Conservation (phyloP, 2,113 vertebrate genomes). For the Anas platyrhynchos region DNA sequence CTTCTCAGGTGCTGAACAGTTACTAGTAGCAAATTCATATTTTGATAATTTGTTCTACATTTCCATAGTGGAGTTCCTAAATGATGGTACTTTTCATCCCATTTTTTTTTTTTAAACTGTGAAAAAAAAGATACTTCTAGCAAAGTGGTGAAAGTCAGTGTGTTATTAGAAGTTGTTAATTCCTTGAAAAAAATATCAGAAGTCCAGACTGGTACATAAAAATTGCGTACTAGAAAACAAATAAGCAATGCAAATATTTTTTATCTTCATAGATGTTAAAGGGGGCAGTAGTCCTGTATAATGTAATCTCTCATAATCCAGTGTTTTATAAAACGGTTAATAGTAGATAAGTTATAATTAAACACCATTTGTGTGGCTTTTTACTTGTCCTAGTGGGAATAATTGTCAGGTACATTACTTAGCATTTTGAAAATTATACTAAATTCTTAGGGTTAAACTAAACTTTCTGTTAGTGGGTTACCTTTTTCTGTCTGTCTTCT, state of each 20-base stretch:
- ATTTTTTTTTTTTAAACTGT: not conserved
- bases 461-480: not conserved
- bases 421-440: not conserved
- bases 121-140: not conserved
- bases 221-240: not conserved
- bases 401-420: not conserved
- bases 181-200: not conserved
- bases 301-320: not conserved
- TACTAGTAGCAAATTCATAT: not conserved
- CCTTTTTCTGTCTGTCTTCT: not conserved
- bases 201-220: not conserved
- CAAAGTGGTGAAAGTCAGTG: not conserved
- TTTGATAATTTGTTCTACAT: not conserved
- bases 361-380: not conserved
- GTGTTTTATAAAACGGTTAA: not conserved
- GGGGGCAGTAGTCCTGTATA: not conserved
- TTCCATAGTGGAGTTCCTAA: not conserved
- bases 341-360: not conserved
- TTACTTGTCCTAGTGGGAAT: rapidly evolving
- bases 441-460: not conserved
- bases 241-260: not conserved
- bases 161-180: not conserved
- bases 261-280: not conserved
- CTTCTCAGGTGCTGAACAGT: not conserved
- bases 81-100: not conserved